Base-by-base conservation (phyloP, 2,113 vertebrate species). In the Trachemys scripta region DNA sequence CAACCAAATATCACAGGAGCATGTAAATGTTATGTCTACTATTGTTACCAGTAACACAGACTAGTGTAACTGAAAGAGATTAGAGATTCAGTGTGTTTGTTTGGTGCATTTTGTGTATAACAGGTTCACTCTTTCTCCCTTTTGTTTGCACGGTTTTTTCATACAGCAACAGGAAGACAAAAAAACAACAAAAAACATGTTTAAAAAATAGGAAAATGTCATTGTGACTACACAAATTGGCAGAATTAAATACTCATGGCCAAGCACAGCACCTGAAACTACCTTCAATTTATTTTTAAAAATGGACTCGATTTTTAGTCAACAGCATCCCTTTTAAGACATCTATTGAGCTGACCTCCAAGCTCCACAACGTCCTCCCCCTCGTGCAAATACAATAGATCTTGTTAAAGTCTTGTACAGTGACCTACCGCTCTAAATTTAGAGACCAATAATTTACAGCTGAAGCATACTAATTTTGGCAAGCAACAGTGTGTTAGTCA, bases 361-460 rank as follows among this genome's bases (percentile, higher is more conserved):
- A 93, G 88, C 56, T 95, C 90, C 87, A 82, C 78, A 86, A 35
- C 3, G 25, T 88, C 92, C 29, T 84, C 87, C 89, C 82, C 56
- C 89, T 90, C 96, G 88, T 85, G 90, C 62, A 94, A 97, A 98
- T 85, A 97, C 94, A 96, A 97, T 80, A 89, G 90, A 95, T 96
- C 91, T 96, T 90, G 87, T 93, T 83, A 6, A 97, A 97, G 87
- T 93, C 91, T 96, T 89, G 65, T 91, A 91, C 88, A 96, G 91
- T 97, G 97, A 97, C 94, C 95, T 92, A 95, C 82, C 84, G 90
- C 96, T 96, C 97, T 98, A 98, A 98, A 97, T 98, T 98, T 97
- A 96, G 97, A 96, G 87, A 87, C 92, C 96, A 97, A 93, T 95
- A 98, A 97, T 84, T 87, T 90, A 92, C 92, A 97, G 92, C 88